A percentile compares a stretch with the other conserved stretches of the same genome.
phyloP scores from a whole-genome alignment of 2,113 vertebrate species.

The Antigone vipio region DNA sequence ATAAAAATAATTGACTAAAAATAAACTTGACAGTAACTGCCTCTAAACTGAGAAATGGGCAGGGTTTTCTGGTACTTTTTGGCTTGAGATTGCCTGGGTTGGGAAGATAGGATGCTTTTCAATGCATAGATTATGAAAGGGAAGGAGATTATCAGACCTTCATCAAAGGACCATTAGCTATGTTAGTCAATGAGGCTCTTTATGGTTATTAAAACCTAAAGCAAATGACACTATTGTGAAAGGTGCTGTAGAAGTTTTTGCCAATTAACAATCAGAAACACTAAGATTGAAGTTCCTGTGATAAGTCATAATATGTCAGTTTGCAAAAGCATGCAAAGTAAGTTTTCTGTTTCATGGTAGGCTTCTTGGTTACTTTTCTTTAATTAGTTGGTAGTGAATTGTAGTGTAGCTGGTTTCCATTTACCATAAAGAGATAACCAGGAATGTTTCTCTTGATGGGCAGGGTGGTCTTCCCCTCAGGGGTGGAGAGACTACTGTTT shows the following conservation, averaged over 20 bases:
- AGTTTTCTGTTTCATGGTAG: neutral
- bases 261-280: neutral
- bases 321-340: neutral
- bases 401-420: neutral
- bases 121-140: neutral
- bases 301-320: neutral
- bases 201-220: neutral
- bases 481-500: neutral
- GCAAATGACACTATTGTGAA: neutral
- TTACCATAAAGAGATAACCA: neutral
- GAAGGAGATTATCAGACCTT: neutral
- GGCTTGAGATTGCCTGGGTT: neutral
- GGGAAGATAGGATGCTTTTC: neutral
- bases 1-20: neutral
- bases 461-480: neutral
- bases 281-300: neutral
- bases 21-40: neutral
- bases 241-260: neutral
- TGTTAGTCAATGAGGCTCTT: neutral
- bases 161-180: neutral
- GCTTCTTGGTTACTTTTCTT: neutral
- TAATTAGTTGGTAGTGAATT: neutral
- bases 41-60: neutral
- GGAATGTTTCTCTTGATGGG: neutral
- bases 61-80: neutral